Percentiles rank a stretch among this genome's conserved stretches.
These are phyloP conservation scores for Heterotilapia buettikoferi DNA, from an alignment of 2,113 vertebrate species.

Conservation along the genomic window DNA sequence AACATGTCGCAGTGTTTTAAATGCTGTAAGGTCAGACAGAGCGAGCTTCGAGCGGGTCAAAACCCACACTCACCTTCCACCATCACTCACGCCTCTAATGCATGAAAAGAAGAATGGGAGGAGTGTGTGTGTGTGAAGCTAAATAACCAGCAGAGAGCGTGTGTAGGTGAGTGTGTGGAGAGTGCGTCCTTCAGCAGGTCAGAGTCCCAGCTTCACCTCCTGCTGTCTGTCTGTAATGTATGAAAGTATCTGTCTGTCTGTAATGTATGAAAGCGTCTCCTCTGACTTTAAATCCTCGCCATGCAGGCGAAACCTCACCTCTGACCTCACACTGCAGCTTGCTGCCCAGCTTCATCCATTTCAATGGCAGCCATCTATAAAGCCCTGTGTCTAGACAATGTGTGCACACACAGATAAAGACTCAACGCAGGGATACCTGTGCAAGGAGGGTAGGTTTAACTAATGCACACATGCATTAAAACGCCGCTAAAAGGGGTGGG, in stretches of 20 bases:
- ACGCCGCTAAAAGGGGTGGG: not conserved
- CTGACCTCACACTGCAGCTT: conserved; percentile 22
- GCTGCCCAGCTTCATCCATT: conserved; percentile 40
- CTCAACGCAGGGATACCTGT: not conserved
- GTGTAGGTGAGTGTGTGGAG: not conserved
- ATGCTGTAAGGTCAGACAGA: not conserved
- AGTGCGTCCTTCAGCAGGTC: conserved; percentile 29
- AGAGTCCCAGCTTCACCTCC: conserved; percentile 12
- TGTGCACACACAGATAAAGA: conserved; percentile 7
- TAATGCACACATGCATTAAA: not conserved
- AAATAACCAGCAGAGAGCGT: not conserved
- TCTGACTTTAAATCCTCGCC: conserved; percentile 31
- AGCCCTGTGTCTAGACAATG: not conserved
- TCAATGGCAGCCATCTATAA: conserved; percentile 26
- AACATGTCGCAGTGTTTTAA: not conserved
- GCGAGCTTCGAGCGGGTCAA: not conserved
- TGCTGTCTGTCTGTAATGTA: not conserved
- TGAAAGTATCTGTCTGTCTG: not conserved
- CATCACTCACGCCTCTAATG: conserved; percentile 12
- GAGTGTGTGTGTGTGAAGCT: not conserved
- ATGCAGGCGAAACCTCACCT: conserved; percentile 17
- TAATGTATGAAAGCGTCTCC: conserved; percentile 17
- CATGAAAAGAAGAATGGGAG: conserved; percentile 9
- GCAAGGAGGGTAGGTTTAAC: not conserved
- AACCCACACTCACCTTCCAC: not conserved